These are phyloP conservation scores for Bombus sibiricus DNA, from an alignment of 1,140 invertebrate species.

Conservation along the genomic window DNA sequence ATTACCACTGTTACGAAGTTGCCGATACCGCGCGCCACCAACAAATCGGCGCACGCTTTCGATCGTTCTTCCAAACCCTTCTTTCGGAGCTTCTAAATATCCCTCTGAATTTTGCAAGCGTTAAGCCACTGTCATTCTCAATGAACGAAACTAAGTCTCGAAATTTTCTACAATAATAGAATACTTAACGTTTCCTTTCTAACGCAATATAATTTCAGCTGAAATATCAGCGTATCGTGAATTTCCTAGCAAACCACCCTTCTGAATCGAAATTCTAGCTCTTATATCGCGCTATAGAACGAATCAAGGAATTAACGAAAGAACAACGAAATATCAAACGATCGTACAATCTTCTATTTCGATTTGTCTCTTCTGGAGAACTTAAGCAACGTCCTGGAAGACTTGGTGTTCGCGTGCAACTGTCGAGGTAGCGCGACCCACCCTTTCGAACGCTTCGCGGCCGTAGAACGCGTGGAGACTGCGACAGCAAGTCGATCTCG, in stretches of 20 bases:
- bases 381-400: not conserved
- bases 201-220: not conserved
- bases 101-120: not conserved
- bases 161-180: not conserved
- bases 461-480: constrained; percentile 71
- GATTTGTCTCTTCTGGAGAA: not conserved
- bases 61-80: not conserved
- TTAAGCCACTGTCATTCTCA: not conserved
- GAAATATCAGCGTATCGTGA: not conserved
- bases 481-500: constrained; percentile 50
- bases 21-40: not conserved
- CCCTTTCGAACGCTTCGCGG: constrained; percentile 52
- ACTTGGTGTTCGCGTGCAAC: not conserved
- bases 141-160: not conserved
- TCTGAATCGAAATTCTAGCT: not conserved
- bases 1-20: constrained; percentile 33
- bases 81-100: no score
- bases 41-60: not conserved
- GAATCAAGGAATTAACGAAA: not conserved
- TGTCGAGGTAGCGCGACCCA: not conserved
- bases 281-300: not conserved
- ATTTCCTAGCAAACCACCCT: no score
- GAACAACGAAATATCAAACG: not conserved
- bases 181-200: not conserved
- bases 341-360: not conserved